These are phyloP conservation scores for Mola mola DNA, from an alignment of 2,113 vertebrate genomes.

Conservation along the genomic window DNA sequence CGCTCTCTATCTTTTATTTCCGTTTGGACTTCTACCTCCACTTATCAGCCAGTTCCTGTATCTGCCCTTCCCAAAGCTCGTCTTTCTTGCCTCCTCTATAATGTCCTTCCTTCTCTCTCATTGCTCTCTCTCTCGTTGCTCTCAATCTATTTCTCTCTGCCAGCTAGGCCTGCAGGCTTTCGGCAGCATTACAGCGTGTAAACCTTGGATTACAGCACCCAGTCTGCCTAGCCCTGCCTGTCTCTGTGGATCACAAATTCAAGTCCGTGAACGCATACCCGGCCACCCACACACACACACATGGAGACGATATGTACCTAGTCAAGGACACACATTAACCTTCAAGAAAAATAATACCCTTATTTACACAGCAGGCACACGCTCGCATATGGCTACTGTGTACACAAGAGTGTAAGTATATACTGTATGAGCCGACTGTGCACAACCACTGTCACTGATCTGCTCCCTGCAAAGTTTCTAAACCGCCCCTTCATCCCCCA, in stretches of 20 bases:
- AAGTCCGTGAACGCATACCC: constrained; percentile 52
- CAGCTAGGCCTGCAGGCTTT: constrained; percentile 75
- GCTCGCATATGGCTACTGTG: not conserved
- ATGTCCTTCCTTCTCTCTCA: constrained; percentile 25
- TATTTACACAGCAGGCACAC: not conserved
- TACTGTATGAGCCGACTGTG: constrained; percentile 13
- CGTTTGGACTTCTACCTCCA: not conserved
- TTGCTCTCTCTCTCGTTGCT: constrained; percentile 22
- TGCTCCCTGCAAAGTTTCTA: constrained; percentile 21
- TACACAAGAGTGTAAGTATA: constrained; percentile 1
- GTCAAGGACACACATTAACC: constrained; percentile 3
- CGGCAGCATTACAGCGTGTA: constrained; percentile 79
- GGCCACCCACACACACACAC: constrained; percentile 30
- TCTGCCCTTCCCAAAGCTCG: constrained; percentile 4
- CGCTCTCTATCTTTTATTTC: not conserved
- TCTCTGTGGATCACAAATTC: constrained; percentile 71
- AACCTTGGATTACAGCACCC: constrained; percentile 78
- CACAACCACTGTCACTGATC: constrained; percentile 14
- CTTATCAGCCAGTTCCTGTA: constrained; percentile 13
- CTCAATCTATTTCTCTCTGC: constrained; percentile 54
- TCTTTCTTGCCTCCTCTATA: constrained; percentile 28
- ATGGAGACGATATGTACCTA: constrained; percentile 35
- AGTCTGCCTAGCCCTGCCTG: constrained; percentile 66
- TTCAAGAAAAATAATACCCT: constrained; percentile 18
- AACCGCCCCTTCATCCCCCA: constrained; percentile 20